These are phyloP conservation scores for Raja brachyura DNA, from an alignment of 2,113 vertebrate species.

Conservation along the genomic window DNA sequence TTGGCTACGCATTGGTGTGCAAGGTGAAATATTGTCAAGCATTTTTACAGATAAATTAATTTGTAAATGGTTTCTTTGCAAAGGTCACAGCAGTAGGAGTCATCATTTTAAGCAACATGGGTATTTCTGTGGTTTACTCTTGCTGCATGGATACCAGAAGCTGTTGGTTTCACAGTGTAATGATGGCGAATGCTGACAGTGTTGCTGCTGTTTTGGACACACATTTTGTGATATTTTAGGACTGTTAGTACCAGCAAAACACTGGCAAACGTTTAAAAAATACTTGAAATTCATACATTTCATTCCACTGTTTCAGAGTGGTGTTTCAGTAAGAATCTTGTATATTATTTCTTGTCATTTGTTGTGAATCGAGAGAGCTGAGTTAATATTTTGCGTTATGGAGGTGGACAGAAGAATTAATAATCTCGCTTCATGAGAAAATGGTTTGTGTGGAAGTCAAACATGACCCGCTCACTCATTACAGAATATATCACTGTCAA, in stretches of 20 bases:
- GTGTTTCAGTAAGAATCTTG: background rate
- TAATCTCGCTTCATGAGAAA: background rate
- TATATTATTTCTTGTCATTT: background rate
- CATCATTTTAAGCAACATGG: no score
- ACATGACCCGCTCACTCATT: background rate
- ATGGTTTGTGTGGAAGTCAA: background rate
- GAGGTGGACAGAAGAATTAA: background rate
- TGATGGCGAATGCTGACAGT: no score
- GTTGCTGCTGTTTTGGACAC: no score
- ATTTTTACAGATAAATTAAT: no score
- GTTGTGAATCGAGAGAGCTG: background rate
- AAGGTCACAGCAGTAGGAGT: no score
- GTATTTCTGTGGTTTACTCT: no score
- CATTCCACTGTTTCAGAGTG: background rate
- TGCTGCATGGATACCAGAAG: no score
- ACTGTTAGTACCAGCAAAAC: background rate
- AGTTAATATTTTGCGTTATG: background rate
- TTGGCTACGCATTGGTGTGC: no score
- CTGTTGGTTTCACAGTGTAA: no score
- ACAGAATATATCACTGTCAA: background rate
- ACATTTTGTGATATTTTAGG: no score
- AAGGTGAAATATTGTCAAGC: no score
- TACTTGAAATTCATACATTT: background rate
- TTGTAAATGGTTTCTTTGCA: no score
- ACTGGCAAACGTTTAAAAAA: background rate